phyloP scores from a whole-genome alignment of 2,113 vertebrate genomes.

The Neogobius melanostomus region DNA sequence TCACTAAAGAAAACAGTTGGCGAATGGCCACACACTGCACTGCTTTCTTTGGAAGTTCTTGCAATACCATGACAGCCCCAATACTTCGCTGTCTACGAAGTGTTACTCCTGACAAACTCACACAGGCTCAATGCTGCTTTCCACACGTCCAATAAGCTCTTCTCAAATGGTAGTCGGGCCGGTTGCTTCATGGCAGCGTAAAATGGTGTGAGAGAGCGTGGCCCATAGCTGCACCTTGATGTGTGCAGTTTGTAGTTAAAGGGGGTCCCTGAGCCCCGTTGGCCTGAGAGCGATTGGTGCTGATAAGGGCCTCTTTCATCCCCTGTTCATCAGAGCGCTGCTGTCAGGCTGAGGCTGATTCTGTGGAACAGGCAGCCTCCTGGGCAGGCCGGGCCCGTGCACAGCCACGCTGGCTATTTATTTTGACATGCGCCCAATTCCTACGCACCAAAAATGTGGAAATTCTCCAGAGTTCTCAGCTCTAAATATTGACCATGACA shows the following conservation, averaged over 20 bases:
- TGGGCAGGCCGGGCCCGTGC: slow-evolving; percentile 32
- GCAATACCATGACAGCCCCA: not conserved
- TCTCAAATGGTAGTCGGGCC: slow-evolving; percentile 25
- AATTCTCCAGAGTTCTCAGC: slow-evolving; percentile 42
- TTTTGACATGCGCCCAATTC: slow-evolving; percentile 60
- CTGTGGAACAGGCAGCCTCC: slow-evolving; percentile 58
- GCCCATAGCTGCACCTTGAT: slow-evolving; percentile 76
- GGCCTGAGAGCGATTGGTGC: slow-evolving; percentile 71
- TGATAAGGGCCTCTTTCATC: slow-evolving; percentile 80
- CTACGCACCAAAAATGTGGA: slow-evolving; percentile 41
- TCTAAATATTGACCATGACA: slow-evolving; percentile 54
- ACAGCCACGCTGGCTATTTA: slow-evolving; percentile 52
- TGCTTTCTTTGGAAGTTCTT: not conserved
- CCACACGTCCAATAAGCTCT: slow-evolving; percentile 17
- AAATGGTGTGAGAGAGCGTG: slow-evolving; percentile 66
- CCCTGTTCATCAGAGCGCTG: slow-evolving; percentile 61
- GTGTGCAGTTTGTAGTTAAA: slow-evolving; percentile 79
- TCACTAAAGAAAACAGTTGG: slow-evolving; percentile 47
- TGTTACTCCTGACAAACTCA: not conserved
- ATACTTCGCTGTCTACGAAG: not conserved
- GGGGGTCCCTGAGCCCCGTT: slow-evolving; percentile 70
- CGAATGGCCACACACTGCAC: slow-evolving; percentile 36
- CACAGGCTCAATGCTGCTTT: not conserved
- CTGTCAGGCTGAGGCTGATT: slow-evolving; percentile 69
- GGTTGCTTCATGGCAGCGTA: slow-evolving; percentile 52